Percentiles rank a stretch among this genome's conserved stretches.
These are phyloP conservation scores for Potamilus streckersoni DNA, from an alignment of 1,140 invertebrate species.

Conservation along the genomic window DNA sequence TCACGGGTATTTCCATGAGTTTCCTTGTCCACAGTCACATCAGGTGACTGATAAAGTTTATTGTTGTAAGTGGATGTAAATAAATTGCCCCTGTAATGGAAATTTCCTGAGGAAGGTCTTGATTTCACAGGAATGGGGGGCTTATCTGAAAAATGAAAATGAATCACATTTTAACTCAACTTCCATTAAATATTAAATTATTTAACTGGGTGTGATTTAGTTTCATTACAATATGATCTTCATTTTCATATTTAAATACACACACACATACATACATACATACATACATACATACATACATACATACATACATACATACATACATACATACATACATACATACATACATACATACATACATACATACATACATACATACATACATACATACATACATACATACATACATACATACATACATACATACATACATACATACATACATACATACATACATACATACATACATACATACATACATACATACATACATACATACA, in stretches of 20 bases:
- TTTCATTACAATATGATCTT: not conserved
- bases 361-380: too few relatives aligned
- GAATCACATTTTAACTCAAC: not conserved
- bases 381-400: too few relatives aligned
- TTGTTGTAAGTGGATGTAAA: slow-evolving; percentile 38
- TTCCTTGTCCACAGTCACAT: not conserved
- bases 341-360: too few relatives aligned
- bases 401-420: too few relatives aligned
- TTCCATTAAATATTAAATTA: not conserved
- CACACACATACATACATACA: too few relatives aligned
- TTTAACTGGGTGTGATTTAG: not conserved
- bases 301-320: too few relatives aligned
- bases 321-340: too few relatives aligned
- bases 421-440: too few relatives aligned
- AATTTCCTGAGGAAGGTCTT: slow-evolving; percentile 31
- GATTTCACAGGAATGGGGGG: slow-evolving; percentile 18
- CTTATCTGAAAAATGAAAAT: slow-evolving; percentile 12
- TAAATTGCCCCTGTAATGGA: slow-evolving; percentile 42
- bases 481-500: too few relatives aligned
- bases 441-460: too few relatives aligned
- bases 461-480: too few relatives aligned
- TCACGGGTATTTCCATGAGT: not conserved
- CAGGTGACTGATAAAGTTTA: slow-evolving; percentile 28
- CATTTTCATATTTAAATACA: not conserved
- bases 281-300: too few relatives aligned